Percentiles rank a stretch among this genome's conserved stretches.
phyloP scores from a whole-genome alignment of 2,113 vertebrate genomes.

The Ammodytes dubius region DNA sequence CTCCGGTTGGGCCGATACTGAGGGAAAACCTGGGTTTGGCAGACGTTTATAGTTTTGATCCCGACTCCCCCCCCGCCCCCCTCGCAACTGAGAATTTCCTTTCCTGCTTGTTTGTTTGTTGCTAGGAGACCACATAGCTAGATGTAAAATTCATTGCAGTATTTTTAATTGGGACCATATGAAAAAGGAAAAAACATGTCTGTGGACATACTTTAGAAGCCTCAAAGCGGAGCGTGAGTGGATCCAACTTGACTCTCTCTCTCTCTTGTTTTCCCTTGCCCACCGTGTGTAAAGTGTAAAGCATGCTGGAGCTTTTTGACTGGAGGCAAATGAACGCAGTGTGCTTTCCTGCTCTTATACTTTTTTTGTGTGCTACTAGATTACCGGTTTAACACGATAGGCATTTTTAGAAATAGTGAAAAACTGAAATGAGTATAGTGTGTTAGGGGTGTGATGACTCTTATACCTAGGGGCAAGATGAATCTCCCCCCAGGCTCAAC shows the following conservation, averaged over 20 bases:
- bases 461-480: constrained; percentile 11
- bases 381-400: constrained; percentile 3
- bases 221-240: constrained; percentile 39
- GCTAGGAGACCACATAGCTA: constrained; percentile 73
- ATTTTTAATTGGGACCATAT: constrained; percentile 79
- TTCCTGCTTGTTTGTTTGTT: constrained; percentile 77
- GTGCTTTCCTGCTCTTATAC: not conserved
- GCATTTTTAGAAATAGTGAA: constrained; percentile 1
- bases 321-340: constrained; percentile 6
- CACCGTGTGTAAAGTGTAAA: constrained; percentile 30
- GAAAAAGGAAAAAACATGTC: constrained; percentile 68
- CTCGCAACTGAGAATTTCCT: constrained; percentile 39
- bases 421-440: not conserved
- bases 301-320: constrained; percentile 11
- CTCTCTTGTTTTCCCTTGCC: constrained; percentile 21
- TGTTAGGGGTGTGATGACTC: constrained; percentile 14
- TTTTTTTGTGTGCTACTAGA: constrained; percentile 6
- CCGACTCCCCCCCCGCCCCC: constrained; percentile 28
- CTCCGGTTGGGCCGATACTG: constrained; percentile 48
- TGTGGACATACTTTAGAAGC: constrained; percentile 53
- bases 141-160: constrained; percentile 64
- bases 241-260: constrained; percentile 53
- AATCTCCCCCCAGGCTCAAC: constrained; percentile 37
- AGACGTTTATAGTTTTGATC: constrained; percentile 44
- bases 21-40: constrained; percentile 65